Evolutionary conservation across 2,113 vertebrate species (phyloP), one percentile per base, ranked within the genome.

Genomic region (Hemibagrus wyckioides): DNA sequence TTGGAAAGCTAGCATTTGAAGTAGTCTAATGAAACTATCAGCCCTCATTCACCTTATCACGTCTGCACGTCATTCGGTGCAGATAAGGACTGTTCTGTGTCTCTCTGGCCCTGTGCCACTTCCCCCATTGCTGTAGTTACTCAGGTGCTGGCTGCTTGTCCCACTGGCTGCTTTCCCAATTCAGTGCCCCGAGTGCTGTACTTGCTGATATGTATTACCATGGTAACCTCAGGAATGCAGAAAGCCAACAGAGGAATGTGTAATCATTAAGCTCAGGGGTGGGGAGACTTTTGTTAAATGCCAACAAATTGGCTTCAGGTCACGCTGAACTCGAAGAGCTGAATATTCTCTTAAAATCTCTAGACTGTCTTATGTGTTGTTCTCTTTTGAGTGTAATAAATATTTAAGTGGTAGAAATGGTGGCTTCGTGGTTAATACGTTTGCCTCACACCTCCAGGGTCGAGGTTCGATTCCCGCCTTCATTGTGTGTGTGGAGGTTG

Each of bases 201-300:
- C 69, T 86, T 77, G 86, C 87, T 84, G 41, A n/a, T 15, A 88
- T 91, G 90, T 91, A 91, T 95, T 87, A 85, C 92, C 90, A 92
- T 93, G 92, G 91, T 85, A 91, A 93, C 93, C 90, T 88, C 90
- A 89, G 89, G 92, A 93, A 93, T 94, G 93, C 86, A 89, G 89
- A 87, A 85, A 86, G 90, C 89, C 91, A 92, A 59, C 86, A 57
- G 28, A 92, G 90, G 94, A 94, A 93, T 93, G 92, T 92, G 36
- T 92, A 93, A 93, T 94, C 91, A 95, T 95, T 94, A 94, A 94
- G 86, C 93, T 41, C 33, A 69, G 56, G 44, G 39, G 54, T 71
- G 71, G 44, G 85, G 61, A 59, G 63, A 76, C 56, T 39, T 88
- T 67, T 85, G 80, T 77, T 56, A 75, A 41, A 54, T 81, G 80